Percentiles rank a stretch among this genome's conserved stretches.
Evolutionary conservation across 2,888 invertebrate genomes (phyloP).

Genomic region (Habroteleia sp.): DNA sequence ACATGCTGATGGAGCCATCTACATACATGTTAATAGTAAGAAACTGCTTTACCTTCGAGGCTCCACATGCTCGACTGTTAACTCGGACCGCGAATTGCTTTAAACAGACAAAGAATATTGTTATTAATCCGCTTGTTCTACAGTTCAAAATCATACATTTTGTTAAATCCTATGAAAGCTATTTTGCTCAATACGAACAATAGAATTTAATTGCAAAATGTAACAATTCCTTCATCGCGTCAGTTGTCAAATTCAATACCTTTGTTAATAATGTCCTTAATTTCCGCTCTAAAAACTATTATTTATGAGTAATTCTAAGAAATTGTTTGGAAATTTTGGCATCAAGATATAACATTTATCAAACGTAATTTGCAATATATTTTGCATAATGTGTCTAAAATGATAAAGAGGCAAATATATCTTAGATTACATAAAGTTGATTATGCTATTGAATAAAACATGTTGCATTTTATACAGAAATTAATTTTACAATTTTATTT

Average conservation of each 20-base stretch:
- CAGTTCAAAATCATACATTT: slow-evolving; percentile 1
- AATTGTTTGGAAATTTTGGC: slow-evolving; percentile 17
- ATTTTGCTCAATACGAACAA: neutral
- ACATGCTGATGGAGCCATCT: slow-evolving; percentile 72
- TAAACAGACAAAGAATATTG: slow-evolving; percentile 72
- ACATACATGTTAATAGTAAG: slow-evolving; percentile 63
- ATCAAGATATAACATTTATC: slow-evolving; percentile 5
- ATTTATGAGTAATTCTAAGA: neutral
- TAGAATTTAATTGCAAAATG: no score
- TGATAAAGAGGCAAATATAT: slow-evolving; percentile 2
- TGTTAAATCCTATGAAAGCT: neutral
- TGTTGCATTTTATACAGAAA: neutral
- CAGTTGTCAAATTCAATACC: no score
- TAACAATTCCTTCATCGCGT: no score
- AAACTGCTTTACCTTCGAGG: slow-evolving; percentile 79
- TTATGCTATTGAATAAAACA: slow-evolving; percentile 9
- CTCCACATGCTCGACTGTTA: slow-evolving; percentile 77
- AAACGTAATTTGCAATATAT: slow-evolving; percentile 14
- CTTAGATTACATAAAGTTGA: slow-evolving; percentile 8
- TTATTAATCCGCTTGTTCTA: slow-evolving; percentile 57
- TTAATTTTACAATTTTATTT: no score
- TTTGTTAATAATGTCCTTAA: neutral
- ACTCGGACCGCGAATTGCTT: slow-evolving; percentile 75
- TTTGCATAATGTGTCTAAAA: neutral
- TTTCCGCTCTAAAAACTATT: slow-evolving; percentile 1